A percentile compares a stretch with the other conserved stretches of the same genome.
phyloP scores from a whole-genome alignment of 2,113 vertebrate species.

The Perognathus longimembris region DNA sequence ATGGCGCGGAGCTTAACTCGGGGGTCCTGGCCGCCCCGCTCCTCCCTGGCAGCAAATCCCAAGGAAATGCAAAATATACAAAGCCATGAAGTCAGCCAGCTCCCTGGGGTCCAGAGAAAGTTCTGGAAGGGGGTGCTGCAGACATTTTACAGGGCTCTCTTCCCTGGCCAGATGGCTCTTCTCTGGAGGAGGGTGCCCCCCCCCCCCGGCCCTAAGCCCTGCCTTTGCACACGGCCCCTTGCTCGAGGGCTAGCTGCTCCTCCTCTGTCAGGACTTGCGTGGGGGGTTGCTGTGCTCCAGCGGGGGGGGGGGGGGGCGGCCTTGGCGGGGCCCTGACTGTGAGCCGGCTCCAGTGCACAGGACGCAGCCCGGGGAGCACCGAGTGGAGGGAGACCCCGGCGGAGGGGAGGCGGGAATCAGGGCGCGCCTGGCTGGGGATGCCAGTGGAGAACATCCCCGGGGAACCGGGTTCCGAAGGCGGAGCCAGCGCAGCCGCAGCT shows the following conservation, averaged over 20 bases:
- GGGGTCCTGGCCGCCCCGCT: slow-evolving; percentile 8
- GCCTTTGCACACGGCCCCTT: neutral
- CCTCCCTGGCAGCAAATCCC: slow-evolving; percentile 40
- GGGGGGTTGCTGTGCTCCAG: neutral
- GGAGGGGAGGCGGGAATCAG: neutral
- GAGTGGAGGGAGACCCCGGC: neutral
- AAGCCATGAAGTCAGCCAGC: too few species aligned
- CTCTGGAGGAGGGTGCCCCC: too few species aligned
- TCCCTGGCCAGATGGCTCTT: too few species aligned
- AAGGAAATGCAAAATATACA: slow-evolving; percentile 48
- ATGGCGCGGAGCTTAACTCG: slow-evolving; percentile 62
- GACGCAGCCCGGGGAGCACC: neutral
- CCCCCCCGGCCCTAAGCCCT: neutral
- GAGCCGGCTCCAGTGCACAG: fast-evolving
- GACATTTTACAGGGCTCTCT: too few species aligned
- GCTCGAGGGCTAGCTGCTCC: neutral
- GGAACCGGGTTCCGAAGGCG: neutral
- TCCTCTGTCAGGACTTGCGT: neutral
- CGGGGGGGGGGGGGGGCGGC: neutral
- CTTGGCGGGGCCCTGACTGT: neutral
- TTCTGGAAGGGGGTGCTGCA: too few species aligned
- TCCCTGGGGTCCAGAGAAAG: neutral
- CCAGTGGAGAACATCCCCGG: neutral
- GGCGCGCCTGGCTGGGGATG: neutral
- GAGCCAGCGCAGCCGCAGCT: neutral